Base-by-base conservation (phyloP, 2,888 invertebrate species). In the Heliconius ethilla region DNA sequence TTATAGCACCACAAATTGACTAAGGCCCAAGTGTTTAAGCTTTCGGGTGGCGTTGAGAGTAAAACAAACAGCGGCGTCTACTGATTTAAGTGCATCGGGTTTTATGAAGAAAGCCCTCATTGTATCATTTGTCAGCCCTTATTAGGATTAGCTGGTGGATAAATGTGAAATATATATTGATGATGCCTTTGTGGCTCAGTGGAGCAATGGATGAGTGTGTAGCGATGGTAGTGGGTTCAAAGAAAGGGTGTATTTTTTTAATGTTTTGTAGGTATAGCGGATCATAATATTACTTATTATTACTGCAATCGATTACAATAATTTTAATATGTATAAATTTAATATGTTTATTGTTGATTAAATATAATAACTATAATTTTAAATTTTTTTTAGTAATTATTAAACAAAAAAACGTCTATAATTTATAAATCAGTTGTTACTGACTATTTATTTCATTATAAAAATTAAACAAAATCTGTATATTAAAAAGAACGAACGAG, bases 21-120 rank as follows among this genome's bases (percentile, higher is more conserved):
- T 67, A 59, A 27, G 40, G 22, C 40, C n/a, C 18, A 10, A 62
- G 18, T 75, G 40, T 69, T 69, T 27, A 74, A 70, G 62, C 63
- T 78, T 80, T 80, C 78, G 78, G 80, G 80, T 78, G 80, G 80
- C 73, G 80, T 33, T 69, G 66, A 62, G 66, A 45, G 70, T 66
- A 75, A 89, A 87, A 88, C 88, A 87, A 88, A 89, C 87, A 82
- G 83, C 82, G 84, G 85, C 79, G 55, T 70, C 78, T 29, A 79
- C 76, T 77, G 80, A 80, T 75, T 80, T 80, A 78, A 72, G 75
- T 70, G 70, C 80, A 78, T 75, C 77, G 79, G 65, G 75, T 77
- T 75, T 78, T 70, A 78, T 78, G 59, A 78, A 72, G 70, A 33
- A 69, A 72, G 73, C 63, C 62, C 74, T 59, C 62, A 51, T 37